Base-by-base conservation (phyloP, 1,140 invertebrate species). In the Cydia strobilella region DNA sequence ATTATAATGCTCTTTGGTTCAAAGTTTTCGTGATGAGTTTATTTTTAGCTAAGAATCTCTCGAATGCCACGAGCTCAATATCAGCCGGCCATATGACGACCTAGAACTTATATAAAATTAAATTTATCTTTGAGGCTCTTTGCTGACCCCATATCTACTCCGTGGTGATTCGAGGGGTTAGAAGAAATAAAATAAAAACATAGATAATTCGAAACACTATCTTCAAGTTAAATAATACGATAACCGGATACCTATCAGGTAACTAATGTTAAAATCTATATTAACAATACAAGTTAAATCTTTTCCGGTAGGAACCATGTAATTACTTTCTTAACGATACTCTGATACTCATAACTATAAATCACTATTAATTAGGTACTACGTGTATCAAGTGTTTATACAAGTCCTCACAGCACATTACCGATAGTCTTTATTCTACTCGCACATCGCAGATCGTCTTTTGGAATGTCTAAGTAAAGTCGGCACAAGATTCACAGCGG, bases 221-320 rank as follows among this genome's bases (percentile, higher is more conserved):
- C 63, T n/a, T 69, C 65, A 27, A 15, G 39, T 73, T 45, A 74
- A 72, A 39, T 72, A 75, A 65, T 12, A 74, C 48, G 42, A 45
- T 45, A 12, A 25, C 18, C 51, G 72, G 73, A 80, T 35, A 74
- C 74, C 80, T 77, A 79, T 78, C 81, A 89, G 87, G 86, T 90
- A 88, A 89, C 85, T 87, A 83, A 82, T 81, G 80, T 76, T 75
- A 80, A 59, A 65, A 80, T 79, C 81, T 78, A 89, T 82, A 85
- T 85, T 86, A 85, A 81, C 80, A 82, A 82, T 85, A 85, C 45
- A 69, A 77, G 78, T 73, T 63, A 72, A 76, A 71, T 85, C 79
- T 78, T 88, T 84, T 89, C 82, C 85, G 86, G 82, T 91, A 92
- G 90, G 90, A 92, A 92, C 90, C 87, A 83, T 91, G 82, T 86